These are phyloP conservation scores for Asteroscopus sphinx DNA, from an alignment of 2,888 invertebrate genomes.

Conservation along the genomic window DNA sequence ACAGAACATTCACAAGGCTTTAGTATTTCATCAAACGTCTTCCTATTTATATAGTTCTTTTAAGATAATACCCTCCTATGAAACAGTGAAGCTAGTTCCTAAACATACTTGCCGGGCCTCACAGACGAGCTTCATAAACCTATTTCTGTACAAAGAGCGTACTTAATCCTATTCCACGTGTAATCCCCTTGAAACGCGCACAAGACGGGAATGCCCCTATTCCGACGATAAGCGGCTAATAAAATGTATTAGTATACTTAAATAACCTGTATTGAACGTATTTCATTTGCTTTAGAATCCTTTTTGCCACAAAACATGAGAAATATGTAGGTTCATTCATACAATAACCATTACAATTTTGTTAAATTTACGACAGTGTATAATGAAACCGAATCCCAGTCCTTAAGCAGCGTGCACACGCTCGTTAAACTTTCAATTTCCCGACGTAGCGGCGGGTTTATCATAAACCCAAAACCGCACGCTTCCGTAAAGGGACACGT, in stretches of 20 bases:
- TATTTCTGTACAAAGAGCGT: slow-evolving; percentile 22
- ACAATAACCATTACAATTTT: slow-evolving; percentile 19
- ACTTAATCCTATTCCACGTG: slow-evolving; percentile 35
- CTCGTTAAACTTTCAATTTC: slow-evolving; percentile 39
- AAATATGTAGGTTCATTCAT: not conserved
- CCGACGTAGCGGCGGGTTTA: slow-evolving; percentile 11
- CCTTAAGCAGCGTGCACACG: slow-evolving; percentile 24
- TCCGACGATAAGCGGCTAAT: slow-evolving; percentile 31
- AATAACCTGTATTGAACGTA: slow-evolving; percentile 24
- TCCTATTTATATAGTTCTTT: not conserved
- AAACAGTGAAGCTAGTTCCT: not conserved
- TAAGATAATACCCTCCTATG: not conserved
- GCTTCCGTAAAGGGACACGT: slow-evolving; percentile 13
- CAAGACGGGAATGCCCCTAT: slow-evolving; percentile 7
- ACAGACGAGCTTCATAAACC: not conserved
- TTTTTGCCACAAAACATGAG: slow-evolving; percentile 3
- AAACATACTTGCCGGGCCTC: not conserved
- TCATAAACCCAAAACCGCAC: slow-evolving; percentile 44
- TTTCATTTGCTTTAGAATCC: slow-evolving; percentile 18
- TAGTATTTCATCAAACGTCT: not conserved
- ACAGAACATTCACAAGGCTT: too few relatives aligned
- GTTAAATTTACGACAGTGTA: slow-evolving; percentile 24
- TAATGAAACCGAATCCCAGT: slow-evolving; percentile 24
- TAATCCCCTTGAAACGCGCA: slow-evolving; percentile 27
- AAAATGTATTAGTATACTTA: slow-evolving; percentile 47